These are phyloP conservation scores for Trimorus sp. DNA, from an alignment of 2,888 invertebrate genomes.

Conservation along the genomic window DNA sequence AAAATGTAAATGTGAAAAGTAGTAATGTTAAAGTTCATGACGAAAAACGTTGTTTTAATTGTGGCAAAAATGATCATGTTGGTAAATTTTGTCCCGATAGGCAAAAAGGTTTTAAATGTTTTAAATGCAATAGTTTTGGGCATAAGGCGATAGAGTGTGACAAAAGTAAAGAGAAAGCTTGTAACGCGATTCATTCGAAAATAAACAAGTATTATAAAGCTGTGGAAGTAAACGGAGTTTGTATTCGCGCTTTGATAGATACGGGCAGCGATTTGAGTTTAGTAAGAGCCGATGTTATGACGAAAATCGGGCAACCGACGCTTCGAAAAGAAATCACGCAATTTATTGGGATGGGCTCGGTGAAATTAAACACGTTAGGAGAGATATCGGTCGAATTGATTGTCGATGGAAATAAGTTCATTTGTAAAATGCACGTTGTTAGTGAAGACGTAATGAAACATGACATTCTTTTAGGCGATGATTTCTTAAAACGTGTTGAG, in stretches of 20 bases:
- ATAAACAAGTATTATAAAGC: slow-evolving; percentile 3
- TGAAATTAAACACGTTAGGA: slow-evolving; percentile 14
- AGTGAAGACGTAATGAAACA: background rate
- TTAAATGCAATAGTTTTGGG: slow-evolving; percentile 10
- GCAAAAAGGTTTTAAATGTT: slow-evolving; percentile 10
- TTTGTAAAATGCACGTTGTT: slow-evolving; percentile 1
- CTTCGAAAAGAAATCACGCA: slow-evolving; percentile 2
- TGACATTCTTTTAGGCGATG: background rate
- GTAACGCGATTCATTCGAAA: slow-evolving; percentile 1
- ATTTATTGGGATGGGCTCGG: slow-evolving; percentile 18
- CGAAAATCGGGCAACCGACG: slow-evolving; percentile 10
- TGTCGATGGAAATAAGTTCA: slow-evolving; percentile 8
- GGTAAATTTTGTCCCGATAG: slow-evolving; percentile 13
- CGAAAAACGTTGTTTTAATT: slow-evolving; percentile 7
- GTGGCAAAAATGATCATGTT: background rate
- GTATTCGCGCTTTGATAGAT: slow-evolving; percentile 10
- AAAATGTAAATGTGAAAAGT: slow-evolving; percentile 1
- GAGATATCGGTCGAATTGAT: background rate
- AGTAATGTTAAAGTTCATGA: slow-evolving; percentile 1
- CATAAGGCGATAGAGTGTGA: slow-evolving; percentile 15
- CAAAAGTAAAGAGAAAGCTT: slow-evolving; percentile 6
- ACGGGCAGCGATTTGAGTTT: slow-evolving; percentile 29
- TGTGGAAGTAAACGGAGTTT: slow-evolving; percentile 15
- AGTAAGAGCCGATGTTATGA: slow-evolving; percentile 9
- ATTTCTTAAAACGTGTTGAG: slow-evolving; percentile 22